Conservation (phyloP, 30 jellyfish, hydroid and myxozoan genomes). For the Rhopilema esculentum region DNA sequence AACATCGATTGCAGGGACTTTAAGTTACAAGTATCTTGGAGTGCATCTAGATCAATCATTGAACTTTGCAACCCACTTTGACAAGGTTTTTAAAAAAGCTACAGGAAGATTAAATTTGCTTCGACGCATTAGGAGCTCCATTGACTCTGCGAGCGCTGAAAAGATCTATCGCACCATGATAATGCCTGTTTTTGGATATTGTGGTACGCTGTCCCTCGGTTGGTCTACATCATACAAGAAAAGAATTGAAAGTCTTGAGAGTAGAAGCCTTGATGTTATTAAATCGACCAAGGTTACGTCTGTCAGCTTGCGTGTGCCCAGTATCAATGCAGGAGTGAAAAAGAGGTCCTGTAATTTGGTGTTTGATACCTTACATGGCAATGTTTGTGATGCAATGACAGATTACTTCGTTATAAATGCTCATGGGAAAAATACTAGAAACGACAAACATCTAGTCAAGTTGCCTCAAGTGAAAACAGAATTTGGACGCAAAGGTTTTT, state of each 20-base stretch:
- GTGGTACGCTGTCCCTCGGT: slow-evolving; percentile 29
- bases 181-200: slow-evolving; percentile 20
- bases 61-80: slow-evolving; percentile 34
- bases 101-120: slow-evolving; percentile 34
- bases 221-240: slow-evolving; percentile 29
- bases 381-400: slow-evolving; percentile 45
- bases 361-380: slow-evolving; percentile 42
- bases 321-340: slow-evolving; percentile 24
- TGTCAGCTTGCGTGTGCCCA: slow-evolving; percentile 5
- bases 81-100: slow-evolving; percentile 24
- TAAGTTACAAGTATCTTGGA: slow-evolving; percentile 59
- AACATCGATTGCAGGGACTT: slow-evolving; percentile 32
- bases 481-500: slow-evolving; percentile 7
- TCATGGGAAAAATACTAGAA: slow-evolving; percentile 34
- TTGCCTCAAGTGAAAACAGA: slow-evolving; percentile 19
- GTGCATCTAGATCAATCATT: slow-evolving; percentile 40
- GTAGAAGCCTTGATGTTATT: slow-evolving; percentile 12
- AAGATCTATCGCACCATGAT: slow-evolving; percentile 23
- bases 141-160: slow-evolving; percentile 34
- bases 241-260: slow-evolving; percentile 24
- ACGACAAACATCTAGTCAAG: slow-evolving; percentile 8
- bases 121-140: slow-evolving; percentile 24
- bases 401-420: slow-evolving; percentile 14
- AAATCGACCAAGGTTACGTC: slow-evolving; percentile 1
- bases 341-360: slow-evolving; percentile 43